Evolutionary conservation across 2,797 vertebrate genomes (phyloP), one percentile per base, ranked within the genome.

Genomic region (Otolemur crassicaudatus): DNA sequence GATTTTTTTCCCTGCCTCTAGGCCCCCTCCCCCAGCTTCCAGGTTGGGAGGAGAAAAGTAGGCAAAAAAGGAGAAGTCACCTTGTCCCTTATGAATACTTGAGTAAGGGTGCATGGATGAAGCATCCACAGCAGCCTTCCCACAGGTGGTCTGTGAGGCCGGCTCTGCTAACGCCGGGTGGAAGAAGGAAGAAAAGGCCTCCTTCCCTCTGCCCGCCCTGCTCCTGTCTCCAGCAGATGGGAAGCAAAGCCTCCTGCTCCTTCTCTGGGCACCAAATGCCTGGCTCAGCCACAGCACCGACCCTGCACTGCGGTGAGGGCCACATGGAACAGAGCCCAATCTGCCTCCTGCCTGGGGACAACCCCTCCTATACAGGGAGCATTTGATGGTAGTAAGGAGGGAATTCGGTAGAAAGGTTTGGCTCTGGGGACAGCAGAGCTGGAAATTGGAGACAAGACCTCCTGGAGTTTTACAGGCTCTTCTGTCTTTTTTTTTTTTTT

Each of bases 111-210:
- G 43, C 31, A n/a, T 7, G 56, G 63, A 46, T 31, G 43, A 19
- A 49, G 60, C 31, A 49, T n/a, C 43, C 37, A 9, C 0, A 70
- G 65, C 27, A 22, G n/a, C 7, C 2, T n/a, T 58, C 56, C 72
- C 20, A 22, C 1, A 13, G 5, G 84, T 1, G 10, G 9, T 6
- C 86, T 17, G 22, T 3, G 19, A 73, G 17, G 29, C 13, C 46
- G 3, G n/a, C 49, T 53, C 23, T 0, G 2, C 2, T 1, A 67
- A 34, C 1, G 10, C 43, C 13, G 29, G 25, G 13, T 23, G 25
- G 9, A 56, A 49, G 75, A n/a, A 87, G 17, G 17, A 43, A 27
- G 63, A 27, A 5, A 31, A 56, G 23, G 34, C n/a, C 31, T 20
- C 4, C 7, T 16, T 3, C 20, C 5, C 34, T n/a, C 31, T 0